phyloP scores from a whole-genome alignment of 2,888 invertebrate species.

The Diaperis boleti region DNA sequence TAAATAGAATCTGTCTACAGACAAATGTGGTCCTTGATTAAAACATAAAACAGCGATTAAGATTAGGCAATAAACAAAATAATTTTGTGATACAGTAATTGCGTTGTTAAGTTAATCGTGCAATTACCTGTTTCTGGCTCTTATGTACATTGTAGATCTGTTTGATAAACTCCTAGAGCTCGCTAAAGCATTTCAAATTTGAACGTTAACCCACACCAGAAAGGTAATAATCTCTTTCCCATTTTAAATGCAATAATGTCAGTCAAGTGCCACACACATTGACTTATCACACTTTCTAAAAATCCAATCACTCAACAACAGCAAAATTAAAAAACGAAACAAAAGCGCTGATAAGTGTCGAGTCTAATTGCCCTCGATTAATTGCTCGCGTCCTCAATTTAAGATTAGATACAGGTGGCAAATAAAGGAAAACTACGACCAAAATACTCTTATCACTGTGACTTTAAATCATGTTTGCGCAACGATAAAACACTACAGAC shows the following conservation, averaged over 20 bases:
- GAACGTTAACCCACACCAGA: neutral
- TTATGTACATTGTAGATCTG: too few relatives aligned
- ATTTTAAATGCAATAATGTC: too few relatives aligned
- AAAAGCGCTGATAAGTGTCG: neutral
- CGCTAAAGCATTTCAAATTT: too few relatives aligned
- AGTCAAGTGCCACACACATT: neutral
- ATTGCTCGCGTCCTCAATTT: neutral
- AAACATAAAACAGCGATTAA: too few relatives aligned
- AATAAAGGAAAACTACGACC: neutral
- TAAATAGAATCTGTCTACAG: too few relatives aligned
- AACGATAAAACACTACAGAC: neutral
- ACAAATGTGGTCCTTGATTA: too few relatives aligned
- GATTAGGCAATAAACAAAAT: too few relatives aligned
- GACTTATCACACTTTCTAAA: neutral
- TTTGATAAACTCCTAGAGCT: too few relatives aligned
- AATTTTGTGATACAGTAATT: too few relatives aligned
- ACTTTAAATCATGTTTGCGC: neutral
- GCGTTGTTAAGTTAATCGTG: too few relatives aligned
- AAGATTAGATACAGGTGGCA: neutral
- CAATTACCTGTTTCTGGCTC: too few relatives aligned
- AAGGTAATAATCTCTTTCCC: too few relatives aligned
- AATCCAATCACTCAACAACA: neutral
- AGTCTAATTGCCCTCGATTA: neutral
- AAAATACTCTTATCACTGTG: neutral
- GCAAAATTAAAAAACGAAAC: neutral